These are phyloP conservation scores for Drosophila nr. fundita DNA, from an alignment of 2,888 invertebrate species.

Conservation along the genomic window DNA sequence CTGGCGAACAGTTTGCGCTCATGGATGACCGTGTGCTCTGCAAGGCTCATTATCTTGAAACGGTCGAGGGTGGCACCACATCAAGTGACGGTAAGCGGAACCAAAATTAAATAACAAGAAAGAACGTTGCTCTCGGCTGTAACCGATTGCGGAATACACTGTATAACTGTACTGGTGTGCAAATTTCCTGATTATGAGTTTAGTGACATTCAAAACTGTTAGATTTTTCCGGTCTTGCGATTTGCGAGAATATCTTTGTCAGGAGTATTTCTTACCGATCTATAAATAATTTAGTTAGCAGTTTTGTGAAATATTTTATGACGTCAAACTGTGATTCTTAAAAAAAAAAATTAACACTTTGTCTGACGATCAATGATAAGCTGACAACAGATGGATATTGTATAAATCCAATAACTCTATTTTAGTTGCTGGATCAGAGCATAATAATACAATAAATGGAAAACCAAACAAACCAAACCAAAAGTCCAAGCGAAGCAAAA, in stretches of 20 bases:
- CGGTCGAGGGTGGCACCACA: slow-evolving; percentile 95
- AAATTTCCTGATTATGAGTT: background rate
- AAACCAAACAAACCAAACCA: slow-evolving; percentile 7
- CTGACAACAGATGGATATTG: too few species aligned
- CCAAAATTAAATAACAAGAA: slow-evolving; percentile 13
- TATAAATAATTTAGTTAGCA: background rate
- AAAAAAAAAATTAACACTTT: background rate
- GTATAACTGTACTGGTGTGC: background rate
- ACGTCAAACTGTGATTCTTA: background rate
- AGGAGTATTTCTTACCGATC: background rate
- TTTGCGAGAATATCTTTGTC: background rate
- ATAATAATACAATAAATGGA: background rate
- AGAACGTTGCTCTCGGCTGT: too few species aligned
- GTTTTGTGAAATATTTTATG: background rate
- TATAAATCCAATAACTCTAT: background rate
- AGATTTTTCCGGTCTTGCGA: background rate
- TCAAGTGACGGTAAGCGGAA: slow-evolving; percentile 92
- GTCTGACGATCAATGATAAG: background rate
- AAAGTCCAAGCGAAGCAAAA: slow-evolving; percentile 1
- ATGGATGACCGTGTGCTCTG: slow-evolving; percentile 97
- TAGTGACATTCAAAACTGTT: background rate
- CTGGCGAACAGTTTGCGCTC: slow-evolving; percentile 98
- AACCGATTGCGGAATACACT: background rate
- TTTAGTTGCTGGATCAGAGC: background rate
- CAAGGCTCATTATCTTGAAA: slow-evolving; percentile 98